Evolutionary conservation across 35 echinoderm and acorn worm species (phyloP), one percentile per base, ranked within the genome.

Genomic region (Apostichopus parvimensis): DNA sequence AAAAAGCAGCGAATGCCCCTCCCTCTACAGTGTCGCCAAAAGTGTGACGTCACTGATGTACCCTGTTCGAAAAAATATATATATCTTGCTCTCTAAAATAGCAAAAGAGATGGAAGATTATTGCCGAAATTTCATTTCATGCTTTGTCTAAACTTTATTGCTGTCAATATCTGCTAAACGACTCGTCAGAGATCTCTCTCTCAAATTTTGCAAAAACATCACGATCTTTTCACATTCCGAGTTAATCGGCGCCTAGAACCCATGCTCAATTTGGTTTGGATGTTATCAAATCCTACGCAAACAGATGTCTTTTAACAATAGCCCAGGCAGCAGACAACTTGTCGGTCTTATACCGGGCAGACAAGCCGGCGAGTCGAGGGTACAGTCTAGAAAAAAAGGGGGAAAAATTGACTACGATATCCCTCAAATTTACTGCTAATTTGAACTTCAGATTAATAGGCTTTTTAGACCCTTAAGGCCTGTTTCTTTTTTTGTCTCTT

Each of bases 281-380:
- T 84, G 81, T 84, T 84, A 84, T 58, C 58, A 84, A 80, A 84
- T 84, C 81, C 52, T 21, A 54, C 9, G 9, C 57, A 59, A 84
- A 58, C 81, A 84, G 81, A 84, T 84, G 81, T 84, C 24, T 84
- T 60, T 59, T 8, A 14, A 15, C 81, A 84, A 84, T 54, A 84
- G 81, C 24, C 17, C 58, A 58, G 54, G 78, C 53, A 58, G 81
- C 52, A 84, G 81, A 84, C 81, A 84, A 84, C 18, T 21, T 84
- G 81, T 84, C 81, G 81, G 56, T 59, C 81, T 53, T 84, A 2
- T n/a, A 58, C 25, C 8, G 54, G 58, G 23, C 81, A 84, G 81
- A 84, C 81, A 58, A 84, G 81, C 81, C 81, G 81, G 81, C 81
- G 81, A 84, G 81, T 58, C 55, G 81, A 54, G 52, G 81, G 81